A percentile compares a stretch with the other conserved stretches of the same genome.
These are phyloP conservation scores for Drosophila nigritarsus DNA, from an alignment of 2,888 invertebrate genomes.

Conservation along the genomic window DNA sequence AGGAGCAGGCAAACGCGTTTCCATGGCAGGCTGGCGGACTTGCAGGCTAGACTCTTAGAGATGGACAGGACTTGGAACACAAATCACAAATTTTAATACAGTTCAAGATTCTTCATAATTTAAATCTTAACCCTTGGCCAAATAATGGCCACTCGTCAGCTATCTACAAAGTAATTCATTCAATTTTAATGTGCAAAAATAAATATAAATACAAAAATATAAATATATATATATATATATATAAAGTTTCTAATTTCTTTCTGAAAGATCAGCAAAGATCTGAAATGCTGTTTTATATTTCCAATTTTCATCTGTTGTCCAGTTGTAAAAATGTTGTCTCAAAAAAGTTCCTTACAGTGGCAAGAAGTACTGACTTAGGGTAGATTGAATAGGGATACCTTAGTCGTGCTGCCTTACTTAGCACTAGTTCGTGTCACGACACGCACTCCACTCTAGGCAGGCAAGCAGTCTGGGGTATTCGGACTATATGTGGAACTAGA, in stretches of 20 bases:
- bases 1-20: conserved; percentile 53
- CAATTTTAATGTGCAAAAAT: no score
- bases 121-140: not conserved
- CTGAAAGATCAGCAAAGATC: not conserved
- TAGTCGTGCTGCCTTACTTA: not conserved
- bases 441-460: not conserved
- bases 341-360: not conserved
- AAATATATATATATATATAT: no score
- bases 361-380: not conserved
- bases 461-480: conserved; percentile 6
- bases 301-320: not conserved
- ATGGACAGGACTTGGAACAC: conserved; percentile 1
- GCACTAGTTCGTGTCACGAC: not conserved
- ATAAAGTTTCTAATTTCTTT: not conserved
- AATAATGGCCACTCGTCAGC: no score
- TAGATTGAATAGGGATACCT: not conserved
- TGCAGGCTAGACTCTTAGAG: conserved; percentile 4
- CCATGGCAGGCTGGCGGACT: conserved; percentile 42
- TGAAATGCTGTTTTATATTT: not conserved
- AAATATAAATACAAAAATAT: no score
- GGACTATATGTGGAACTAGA: conserved; percentile 34
- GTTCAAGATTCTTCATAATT: not conserved
- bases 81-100: not conserved
- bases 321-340: not conserved
- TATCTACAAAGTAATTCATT: not conserved